These are phyloP conservation scores for Xestia ashworthii DNA, from an alignment of 2,888 invertebrate species.

Conservation along the genomic window DNA sequence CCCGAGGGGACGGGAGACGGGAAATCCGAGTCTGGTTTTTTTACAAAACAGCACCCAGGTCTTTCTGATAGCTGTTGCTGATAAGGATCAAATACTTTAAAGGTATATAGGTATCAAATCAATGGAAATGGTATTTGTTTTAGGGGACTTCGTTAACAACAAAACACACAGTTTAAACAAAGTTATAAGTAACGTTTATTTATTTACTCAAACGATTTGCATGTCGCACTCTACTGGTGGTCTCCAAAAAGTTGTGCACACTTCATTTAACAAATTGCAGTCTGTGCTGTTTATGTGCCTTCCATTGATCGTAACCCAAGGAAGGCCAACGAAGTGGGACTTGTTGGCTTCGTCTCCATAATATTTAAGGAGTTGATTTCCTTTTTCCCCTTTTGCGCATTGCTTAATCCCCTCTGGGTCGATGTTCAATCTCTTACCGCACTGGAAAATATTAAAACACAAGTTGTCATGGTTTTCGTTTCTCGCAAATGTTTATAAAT, in stretches of 20 bases:
- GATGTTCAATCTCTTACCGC: conserved; percentile 69
- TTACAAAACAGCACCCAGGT: not conserved
- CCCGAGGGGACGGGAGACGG: no score
- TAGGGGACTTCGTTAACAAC: not conserved
- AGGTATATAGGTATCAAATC: not conserved
- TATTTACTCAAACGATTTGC: not conserved
- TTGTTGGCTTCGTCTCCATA: conserved; percentile 73
- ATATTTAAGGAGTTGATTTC: conserved; percentile 69
- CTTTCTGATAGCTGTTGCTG: not conserved
- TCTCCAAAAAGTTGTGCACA: conserved; percentile 72
- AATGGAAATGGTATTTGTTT: not conserved
- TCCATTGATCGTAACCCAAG: conserved; percentile 76
- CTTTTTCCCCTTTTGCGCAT: conserved; percentile 75
- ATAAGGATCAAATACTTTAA: not conserved
- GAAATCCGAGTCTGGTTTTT: not conserved
- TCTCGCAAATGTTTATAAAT: not conserved
- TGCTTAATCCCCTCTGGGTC: conserved; percentile 70
- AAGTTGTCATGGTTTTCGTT: not conserved
- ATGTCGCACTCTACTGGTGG: conserved; percentile 71
- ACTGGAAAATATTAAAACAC: conserved; percentile 64
- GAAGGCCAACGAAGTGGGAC: conserved; percentile 58
- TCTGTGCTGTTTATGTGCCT: conserved; percentile 41
- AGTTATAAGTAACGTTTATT: conserved; percentile 14
- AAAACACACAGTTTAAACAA: conserved; percentile 14
- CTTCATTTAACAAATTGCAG: conserved; percentile 67